phyloP scores from a whole-genome alignment of 1,140 invertebrate species.

The Brachionus paranguensis region DNA sequence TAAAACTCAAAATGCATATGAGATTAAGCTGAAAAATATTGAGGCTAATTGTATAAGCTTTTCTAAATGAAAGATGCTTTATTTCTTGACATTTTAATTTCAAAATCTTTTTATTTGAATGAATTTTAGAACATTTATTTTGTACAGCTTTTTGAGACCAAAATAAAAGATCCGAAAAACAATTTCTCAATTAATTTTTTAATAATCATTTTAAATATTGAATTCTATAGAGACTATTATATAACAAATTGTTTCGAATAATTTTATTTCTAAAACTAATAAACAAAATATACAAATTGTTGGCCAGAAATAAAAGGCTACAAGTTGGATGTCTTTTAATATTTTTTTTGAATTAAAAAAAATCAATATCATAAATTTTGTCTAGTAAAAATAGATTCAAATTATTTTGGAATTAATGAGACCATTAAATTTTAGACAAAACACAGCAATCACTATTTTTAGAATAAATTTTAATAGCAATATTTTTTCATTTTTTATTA shows the following conservation, averaged over 20 bases:
- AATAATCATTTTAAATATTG: not conserved
- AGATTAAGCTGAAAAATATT: not conserved
- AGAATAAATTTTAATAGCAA: too few species aligned
- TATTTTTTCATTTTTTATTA: too few species aligned
- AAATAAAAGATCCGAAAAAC: not conserved
- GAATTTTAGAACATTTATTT: not conserved
- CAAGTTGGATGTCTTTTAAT: not conserved
- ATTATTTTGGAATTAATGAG: not conserved
- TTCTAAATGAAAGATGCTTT: not conserved
- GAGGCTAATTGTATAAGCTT: constrained; percentile 15
- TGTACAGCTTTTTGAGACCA: not conserved
- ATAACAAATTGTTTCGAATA: not conserved
- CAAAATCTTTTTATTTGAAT: not conserved
- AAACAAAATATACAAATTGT: not conserved
- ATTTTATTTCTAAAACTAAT: not conserved
- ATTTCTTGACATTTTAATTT: not conserved
- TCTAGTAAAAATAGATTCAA: not conserved
- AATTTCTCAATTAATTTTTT: not conserved
- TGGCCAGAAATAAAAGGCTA: not conserved
- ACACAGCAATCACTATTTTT: not conserved
- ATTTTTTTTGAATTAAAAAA: not conserved
- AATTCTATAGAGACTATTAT: not conserved
- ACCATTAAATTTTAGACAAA: not conserved
- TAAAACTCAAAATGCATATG: not conserved
- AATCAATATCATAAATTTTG: not conserved